phyloP scores from a whole-genome alignment of 2,888 invertebrate species.

The Lithophane socia region DNA sequence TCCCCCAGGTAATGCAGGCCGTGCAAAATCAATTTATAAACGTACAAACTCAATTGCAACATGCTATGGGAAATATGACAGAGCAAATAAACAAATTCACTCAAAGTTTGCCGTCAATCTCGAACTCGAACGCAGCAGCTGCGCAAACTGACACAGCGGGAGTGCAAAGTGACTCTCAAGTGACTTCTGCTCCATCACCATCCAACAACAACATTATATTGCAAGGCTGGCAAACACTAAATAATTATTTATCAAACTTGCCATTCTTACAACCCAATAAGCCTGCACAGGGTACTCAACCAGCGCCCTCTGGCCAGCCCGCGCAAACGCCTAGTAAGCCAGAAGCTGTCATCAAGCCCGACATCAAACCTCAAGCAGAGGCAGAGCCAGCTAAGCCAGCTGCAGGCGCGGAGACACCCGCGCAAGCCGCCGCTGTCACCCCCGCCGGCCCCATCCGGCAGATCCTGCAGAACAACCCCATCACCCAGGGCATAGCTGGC shows the following conservation, averaged over 20 bases:
- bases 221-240: not conserved
- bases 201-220: too few relatives aligned
- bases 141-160: not conserved
- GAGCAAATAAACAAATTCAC: slow-evolving; percentile 37
- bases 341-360: slow-evolving; percentile 10
- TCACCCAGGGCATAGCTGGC: slow-evolving; percentile 68
- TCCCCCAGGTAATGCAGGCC: accelerated
- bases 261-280: too few relatives aligned
- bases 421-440: slow-evolving; percentile 44
- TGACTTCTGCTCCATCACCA: slow-evolving; percentile 14
- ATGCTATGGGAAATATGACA: not conserved
- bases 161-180: slow-evolving; percentile 49
- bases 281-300: slow-evolving; percentile 20
- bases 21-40: not conserved
- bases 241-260: not conserved
- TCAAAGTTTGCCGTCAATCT: not conserved
- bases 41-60: not conserved
- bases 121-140: not conserved
- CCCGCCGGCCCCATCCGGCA: slow-evolving; percentile 72
- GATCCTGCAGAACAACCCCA: slow-evolving; percentile 74
- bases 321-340: slow-evolving; percentile 21
- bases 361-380: slow-evolving; percentile 12
- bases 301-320: slow-evolving; percentile 3
- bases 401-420: not conserved
- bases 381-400: slow-evolving; percentile 30